Evolutionary conservation across 2,797 vertebrate genomes (phyloP), one percentile per base, ranked within the genome.

Genomic region (Zenarchopterus dispar): DNA sequence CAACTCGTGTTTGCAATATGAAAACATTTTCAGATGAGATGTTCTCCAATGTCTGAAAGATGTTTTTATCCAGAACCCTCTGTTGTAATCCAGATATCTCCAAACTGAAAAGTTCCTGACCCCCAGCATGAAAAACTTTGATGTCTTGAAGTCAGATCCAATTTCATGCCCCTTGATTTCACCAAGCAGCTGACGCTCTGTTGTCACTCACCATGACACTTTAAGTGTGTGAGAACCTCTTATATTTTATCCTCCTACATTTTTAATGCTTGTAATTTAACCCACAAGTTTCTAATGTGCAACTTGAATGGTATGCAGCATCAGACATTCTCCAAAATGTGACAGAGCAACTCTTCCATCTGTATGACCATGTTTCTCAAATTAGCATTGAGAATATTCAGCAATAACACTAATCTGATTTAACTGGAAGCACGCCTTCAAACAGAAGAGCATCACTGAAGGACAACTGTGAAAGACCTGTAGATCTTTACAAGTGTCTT

Each of bases 91-190:
- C 21, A 26, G 47, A 49, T 15, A n/a, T 17, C 23, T 49, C 16
- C 22, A 17, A 49, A 26, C 23, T 24, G 2, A 26, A 43, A 43
- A 17, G 47, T 17, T 55, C 17, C 53, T 55, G 39, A 55, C 39
- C 53, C 42, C 17, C 21, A 54, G 21, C 26, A 0, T 57, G 21
- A 48, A 59, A 59, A 47, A 48, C 6, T 47, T 46, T 58, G 43
- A 33, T 58, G 5, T 47, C 19, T 36, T 43, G 39, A 55, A 24
- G 5, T n/a, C 36, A 16, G 53, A 24, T 21, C 39, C 53, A 39
- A 59, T 48, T 48, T 59, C 19, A 47, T 23, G 19, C 18, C n/a
- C 16, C 31, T 7, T 36, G 43, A 46, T n/a, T 46, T 33, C 5
- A 57, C n/a, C 26, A 57, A 46, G 11, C 45, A 33, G 26, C 19